phyloP scores from a whole-genome alignment of 2,888 invertebrate species.

The Eupithecia abbreviata region DNA sequence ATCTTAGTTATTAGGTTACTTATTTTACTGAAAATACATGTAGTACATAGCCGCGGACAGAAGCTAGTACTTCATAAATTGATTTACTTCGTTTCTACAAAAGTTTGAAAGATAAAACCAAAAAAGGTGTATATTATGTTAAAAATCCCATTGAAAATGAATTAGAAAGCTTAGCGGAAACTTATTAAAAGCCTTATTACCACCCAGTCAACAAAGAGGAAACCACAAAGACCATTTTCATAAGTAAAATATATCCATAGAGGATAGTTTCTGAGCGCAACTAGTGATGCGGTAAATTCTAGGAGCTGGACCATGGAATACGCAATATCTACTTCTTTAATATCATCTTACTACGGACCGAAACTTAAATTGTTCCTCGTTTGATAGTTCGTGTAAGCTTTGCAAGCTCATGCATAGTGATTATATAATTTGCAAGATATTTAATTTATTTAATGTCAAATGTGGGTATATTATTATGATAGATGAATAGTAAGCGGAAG shows the following conservation, averaged over 20 bases:
- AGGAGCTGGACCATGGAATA: slow-evolving; percentile 57
- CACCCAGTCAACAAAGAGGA: slow-evolving; percentile 71
- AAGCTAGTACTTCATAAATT: neutral
- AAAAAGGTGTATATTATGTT: neutral
- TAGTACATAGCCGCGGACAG: too few relatives aligned
- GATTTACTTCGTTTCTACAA: neutral
- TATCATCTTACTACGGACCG: slow-evolving; percentile 62
- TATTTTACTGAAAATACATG: too few relatives aligned
- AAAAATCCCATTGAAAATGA: neutral
- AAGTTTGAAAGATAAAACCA: neutral
- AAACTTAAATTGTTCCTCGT: slow-evolving; percentile 59
- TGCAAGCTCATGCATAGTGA: slow-evolving; percentile 25
- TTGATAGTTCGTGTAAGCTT: slow-evolving; percentile 53
- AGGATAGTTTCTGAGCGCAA: slow-evolving; percentile 74
- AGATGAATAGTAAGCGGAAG: neutral
- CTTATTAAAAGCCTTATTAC: slow-evolving; percentile 40
- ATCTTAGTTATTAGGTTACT: too few relatives aligned
- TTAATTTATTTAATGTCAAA: neutral
- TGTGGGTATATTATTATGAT: neutral
- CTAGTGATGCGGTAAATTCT: slow-evolving; percentile 80
- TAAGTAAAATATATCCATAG: slow-evolving; percentile 68
- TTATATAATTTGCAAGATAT: neutral
- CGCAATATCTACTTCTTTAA: slow-evolving; percentile 50
- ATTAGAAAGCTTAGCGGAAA: neutral
- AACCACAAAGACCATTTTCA: slow-evolving; percentile 72